Conservation (phyloP, 2,113 vertebrate species). For the Procavia capensis region DNA sequence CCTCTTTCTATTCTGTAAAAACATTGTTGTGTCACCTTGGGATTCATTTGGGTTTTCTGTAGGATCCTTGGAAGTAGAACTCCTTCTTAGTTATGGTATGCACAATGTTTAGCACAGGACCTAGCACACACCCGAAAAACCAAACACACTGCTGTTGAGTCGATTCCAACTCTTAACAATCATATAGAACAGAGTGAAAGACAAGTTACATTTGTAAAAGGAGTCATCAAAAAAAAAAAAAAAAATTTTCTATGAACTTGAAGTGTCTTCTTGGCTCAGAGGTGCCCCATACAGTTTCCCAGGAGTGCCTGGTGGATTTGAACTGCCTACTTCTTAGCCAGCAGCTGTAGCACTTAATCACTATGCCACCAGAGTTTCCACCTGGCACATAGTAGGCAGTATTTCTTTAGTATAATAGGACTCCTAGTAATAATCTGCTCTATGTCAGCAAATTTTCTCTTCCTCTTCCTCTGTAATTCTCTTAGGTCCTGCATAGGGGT, state of each 20-base stretch:
- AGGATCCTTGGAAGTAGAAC: neutral
- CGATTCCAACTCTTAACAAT: no score
- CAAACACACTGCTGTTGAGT: no score
- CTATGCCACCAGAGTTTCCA: no score
- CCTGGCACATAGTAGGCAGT: neutral
- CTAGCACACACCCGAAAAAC: no score
- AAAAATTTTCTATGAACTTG: neutral
- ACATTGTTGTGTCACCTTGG: neutral
- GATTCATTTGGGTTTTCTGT: neutral
- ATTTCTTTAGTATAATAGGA: slow-evolving; percentile 36
- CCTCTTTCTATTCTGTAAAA: neutral
- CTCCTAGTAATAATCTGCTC: neutral
- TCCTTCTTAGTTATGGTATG: neutral
- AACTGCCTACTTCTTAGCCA: no score
- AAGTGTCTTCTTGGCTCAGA: neutral
- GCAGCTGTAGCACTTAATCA: no score
- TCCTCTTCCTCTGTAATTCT: neutral
- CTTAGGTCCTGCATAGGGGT: neutral
- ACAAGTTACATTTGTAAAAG: neutral
- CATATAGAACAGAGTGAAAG: no score
- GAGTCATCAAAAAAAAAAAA: neutral
- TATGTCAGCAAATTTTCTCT: neutral
- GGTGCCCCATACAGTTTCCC: no score
- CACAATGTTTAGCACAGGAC: neutral
- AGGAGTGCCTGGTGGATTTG: no score